Evolutionary conservation across 2,888 invertebrate species (phyloP), one percentile per base, ranked within the genome.

Genomic region (Eutolmus rufibarbis): DNA sequence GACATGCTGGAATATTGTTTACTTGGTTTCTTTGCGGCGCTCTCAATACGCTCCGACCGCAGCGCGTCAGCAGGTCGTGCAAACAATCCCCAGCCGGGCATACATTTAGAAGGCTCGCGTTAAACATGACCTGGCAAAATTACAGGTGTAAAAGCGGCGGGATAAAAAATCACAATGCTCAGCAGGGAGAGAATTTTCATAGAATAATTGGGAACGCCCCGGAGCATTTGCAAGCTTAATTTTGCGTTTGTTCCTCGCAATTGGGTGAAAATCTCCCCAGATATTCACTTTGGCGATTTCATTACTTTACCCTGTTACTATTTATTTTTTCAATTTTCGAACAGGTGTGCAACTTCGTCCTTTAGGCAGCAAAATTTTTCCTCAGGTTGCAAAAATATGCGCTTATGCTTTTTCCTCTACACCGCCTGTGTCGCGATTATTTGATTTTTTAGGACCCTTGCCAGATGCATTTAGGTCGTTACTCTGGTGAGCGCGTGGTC

Each of bases 51-150:
- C n/a, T 66, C 40, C 40, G 23, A 14, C 43, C 76, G 76, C 23
- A 40, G 78, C 78, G 23, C 23, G 37, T 19, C 78, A 78, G 40
- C 43, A 23, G 78, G 78, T 78, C 46, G 43, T 37, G 78, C 43
- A 78, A 78, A 78, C 78, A 78, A 46, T 43, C 43, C 23, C 19
- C 43, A 66, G 12, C 66, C 28, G 23, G 66, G 23, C 66, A 43
- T 19, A 78, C 19, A 78, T 78, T 78, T 78, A 40, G 40, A 78
- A 34, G 43, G 8, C 14, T 78, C 19, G n/a, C 23, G 78, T 43
- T 19, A 78, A 78, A n/a, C 78, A 78, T 78, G 78, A 78, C 78
- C 43, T 19, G 78, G 78, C 78, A 78, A 43, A 78, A 78, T 78
- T 78, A 78, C 78, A 78, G 19, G 78, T 37, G 43, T 37, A 78